phyloP scores from a whole-genome alignment of 2,797 vertebrate genomes.

The Smutsia gigantea region DNA sequence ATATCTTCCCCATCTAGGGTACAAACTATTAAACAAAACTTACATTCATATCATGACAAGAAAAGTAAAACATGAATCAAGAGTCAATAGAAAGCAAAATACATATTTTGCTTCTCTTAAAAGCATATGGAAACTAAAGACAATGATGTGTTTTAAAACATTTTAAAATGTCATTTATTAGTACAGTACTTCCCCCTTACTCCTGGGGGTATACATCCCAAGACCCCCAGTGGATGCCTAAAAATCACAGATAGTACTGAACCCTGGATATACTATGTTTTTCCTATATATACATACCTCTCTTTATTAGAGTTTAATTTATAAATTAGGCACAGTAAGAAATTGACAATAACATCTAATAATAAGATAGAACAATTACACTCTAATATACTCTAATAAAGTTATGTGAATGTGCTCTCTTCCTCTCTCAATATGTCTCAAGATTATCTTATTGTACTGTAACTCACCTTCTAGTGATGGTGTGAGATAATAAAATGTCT shows the following conservation, averaged over 20 bases:
- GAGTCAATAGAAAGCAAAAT: slow-evolving; percentile 13
- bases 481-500: background rate
- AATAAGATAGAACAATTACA: background rate
- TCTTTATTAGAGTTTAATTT: background rate
- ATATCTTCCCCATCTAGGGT: background rate
- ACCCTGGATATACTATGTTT: background rate
- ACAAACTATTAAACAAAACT: background rate
- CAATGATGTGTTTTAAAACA: background rate
- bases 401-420: background rate
- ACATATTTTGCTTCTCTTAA: background rate
- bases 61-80: background rate
- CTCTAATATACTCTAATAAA: background rate
- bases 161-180: background rate
- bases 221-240: background rate
- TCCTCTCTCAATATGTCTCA: background rate
- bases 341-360: background rate
- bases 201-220: background rate
- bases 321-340: background rate
- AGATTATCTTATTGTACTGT: background rate
- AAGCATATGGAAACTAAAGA: background rate
- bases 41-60: background rate
- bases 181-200: background rate
- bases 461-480: background rate
- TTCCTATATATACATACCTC: background rate
- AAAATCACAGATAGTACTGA: background rate